Evolutionary conservation across 1,140 invertebrate species (phyloP).

Genomic region (Physella acuta): DNA sequence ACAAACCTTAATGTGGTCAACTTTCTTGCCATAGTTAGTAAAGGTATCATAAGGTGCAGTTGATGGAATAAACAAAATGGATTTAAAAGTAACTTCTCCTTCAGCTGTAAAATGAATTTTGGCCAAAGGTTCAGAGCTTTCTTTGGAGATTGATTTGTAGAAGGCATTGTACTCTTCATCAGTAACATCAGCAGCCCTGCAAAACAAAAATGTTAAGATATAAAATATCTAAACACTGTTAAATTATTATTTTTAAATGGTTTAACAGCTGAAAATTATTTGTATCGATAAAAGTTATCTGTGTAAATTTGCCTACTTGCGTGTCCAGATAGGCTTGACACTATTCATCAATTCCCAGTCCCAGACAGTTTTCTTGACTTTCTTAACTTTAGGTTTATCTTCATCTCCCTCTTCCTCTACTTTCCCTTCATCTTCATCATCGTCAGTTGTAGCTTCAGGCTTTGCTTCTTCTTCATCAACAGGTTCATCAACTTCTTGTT

Average conservation of each 20-base stretch:
- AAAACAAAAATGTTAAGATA: constrained; percentile 30
- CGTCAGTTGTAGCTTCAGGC: constrained; percentile 56
- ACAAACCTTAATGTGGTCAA: constrained; percentile 86
- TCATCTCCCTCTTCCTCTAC: constrained; percentile 67
- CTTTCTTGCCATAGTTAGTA: constrained; percentile 90
- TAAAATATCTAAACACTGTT: not conserved
- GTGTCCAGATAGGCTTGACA: constrained; percentile 95
- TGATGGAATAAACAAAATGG: constrained; percentile 89
- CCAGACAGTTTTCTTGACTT: constrained; percentile 96
- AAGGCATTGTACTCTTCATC: constrained; percentile 91
- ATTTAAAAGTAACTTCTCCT: constrained; percentile 98
- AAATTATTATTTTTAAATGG: not conserved
- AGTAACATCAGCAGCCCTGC: constrained; percentile 75
- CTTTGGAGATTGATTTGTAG: constrained; percentile 92
- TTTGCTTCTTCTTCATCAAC: constrained; percentile 64
- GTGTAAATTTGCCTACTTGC: constrained; percentile 67
- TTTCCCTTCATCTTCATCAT: constrained; percentile 62
- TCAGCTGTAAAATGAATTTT: constrained; percentile 97
- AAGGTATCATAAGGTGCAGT: constrained; percentile 89
- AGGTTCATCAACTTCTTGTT: constrained; percentile 65
- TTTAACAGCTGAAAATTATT: not conserved
- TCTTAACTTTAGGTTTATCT: constrained; percentile 74
- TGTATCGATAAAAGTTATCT: not conserved
- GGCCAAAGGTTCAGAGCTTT: constrained; percentile 80
- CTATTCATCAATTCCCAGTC: constrained; percentile 97